Percentiles rank a stretch among this genome's conserved stretches.
phyloP scores from a whole-genome alignment of 30 jellyfish, hydroid and myxozoan species.

The Haliclystus octoradiatus region DNA sequence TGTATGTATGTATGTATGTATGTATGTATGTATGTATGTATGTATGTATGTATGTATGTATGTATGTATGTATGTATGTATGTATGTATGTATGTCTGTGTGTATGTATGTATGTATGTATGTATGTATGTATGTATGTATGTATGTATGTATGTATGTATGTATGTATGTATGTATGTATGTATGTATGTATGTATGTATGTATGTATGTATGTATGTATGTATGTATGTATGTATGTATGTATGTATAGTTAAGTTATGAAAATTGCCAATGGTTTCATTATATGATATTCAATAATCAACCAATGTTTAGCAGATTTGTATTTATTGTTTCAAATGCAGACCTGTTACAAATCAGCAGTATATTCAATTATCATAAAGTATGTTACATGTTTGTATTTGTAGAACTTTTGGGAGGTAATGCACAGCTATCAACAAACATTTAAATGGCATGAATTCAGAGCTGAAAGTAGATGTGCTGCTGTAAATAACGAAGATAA shows the following conservation, averaged over 20 bases:
- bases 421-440: slow-evolving; percentile 79
- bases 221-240: no score
- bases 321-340: no score
- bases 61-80: background rate
- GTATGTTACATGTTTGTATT: no score
- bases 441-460: slow-evolving; percentile 61
- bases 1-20: slow-evolving; percentile 10
- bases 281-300: no score
- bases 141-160: background rate
- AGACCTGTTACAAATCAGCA: no score
- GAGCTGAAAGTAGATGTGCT: slow-evolving; percentile 11
- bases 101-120: background rate
- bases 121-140: background rate
- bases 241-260: no score
- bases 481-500: slow-evolving; percentile 3
- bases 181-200: background rate
- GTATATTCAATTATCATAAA: no score
- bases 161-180: background rate
- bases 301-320: background rate
- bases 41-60: slow-evolving; percentile 10
- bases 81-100: no score
- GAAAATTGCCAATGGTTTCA: no score
- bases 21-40: slow-evolving; percentile 10
- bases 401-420: slow-evolving; percentile 84
- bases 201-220: slow-evolving; percentile 6